phyloP scores from a whole-genome alignment of 2,888 invertebrate species.

The Abscondita cerata region DNA sequence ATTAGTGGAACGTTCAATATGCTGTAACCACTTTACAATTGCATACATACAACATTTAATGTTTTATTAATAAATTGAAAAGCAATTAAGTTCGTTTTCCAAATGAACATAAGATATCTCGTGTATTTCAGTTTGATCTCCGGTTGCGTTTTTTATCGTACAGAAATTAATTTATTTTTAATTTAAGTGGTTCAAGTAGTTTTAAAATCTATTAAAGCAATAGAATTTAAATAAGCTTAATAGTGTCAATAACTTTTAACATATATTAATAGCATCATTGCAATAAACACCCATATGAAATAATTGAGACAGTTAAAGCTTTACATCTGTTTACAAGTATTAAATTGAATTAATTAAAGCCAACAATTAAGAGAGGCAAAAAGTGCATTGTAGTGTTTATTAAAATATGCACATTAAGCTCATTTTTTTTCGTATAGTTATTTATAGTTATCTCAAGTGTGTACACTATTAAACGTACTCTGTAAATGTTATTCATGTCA shows the following conservation, averaged over 20 bases:
- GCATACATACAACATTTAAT: constrained; percentile 8
- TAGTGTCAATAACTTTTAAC: constrained; percentile 7
- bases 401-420: neutral
- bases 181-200: constrained; percentile 3
- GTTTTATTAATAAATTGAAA: constrained; percentile 16
- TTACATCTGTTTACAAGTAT: constrained; percentile 9
- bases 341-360: constrained; percentile 7
- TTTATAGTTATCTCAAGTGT: constrained; percentile 1
- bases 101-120: no score
- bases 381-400: neutral
- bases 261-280: constrained; percentile 14
- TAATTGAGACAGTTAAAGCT: constrained; percentile 12
- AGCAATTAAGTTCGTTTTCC: constrained; percentile 18
- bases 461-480: neutral
- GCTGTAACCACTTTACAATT: constrained; percentile 17
- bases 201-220: neutral
- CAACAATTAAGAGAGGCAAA: neutral
- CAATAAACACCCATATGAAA: constrained; percentile 15
- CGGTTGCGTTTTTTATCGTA: neutral
- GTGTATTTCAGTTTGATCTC: neutral
- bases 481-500: no score
- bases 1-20: constrained; percentile 24
- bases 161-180: neutral
- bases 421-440: neutral
- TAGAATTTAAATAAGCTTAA: constrained; percentile 6